Evolutionary conservation across 2,113 vertebrate species (phyloP).

Genomic region (Saccopteryx bilineata): DNA sequence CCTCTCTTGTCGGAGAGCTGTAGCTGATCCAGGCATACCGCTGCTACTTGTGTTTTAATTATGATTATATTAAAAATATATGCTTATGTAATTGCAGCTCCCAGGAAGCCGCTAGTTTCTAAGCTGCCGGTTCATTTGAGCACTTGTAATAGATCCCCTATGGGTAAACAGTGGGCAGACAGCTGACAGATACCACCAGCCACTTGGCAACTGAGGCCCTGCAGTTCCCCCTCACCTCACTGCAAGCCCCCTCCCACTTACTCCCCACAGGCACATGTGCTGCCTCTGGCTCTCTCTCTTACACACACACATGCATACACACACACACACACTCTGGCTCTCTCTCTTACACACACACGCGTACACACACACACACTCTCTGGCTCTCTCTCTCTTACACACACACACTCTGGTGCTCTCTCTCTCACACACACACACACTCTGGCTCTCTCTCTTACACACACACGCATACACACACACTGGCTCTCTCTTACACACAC

Average conservation of each 20-base stretch:
- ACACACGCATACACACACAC: background rate
- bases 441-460: background rate
- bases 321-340: background rate
- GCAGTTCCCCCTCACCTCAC: slow-evolving; percentile 76
- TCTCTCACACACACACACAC: background rate
- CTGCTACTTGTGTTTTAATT: slow-evolving; percentile 81
- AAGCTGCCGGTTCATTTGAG: slow-evolving; percentile 87
- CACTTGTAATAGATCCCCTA: slow-evolving; percentile 86
- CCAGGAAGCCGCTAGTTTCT: slow-evolving; percentile 86
- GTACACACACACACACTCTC: background rate
- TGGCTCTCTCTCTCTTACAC: background rate
- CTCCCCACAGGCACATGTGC: slow-evolving; percentile 49
- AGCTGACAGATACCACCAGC: slow-evolving; percentile 89
- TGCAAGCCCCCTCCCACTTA: slow-evolving; percentile 65
- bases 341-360: background rate
- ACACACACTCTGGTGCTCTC: too few relatives aligned
- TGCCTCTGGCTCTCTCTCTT: background rate
- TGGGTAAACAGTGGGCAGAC: slow-evolving; percentile 84
- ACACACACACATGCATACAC: background rate
- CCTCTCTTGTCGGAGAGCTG: slow-evolving; percentile 88
- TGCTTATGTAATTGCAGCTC: slow-evolving; percentile 84
- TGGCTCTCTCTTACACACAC: background rate
- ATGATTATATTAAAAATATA: slow-evolving; percentile 76
- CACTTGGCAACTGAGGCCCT: slow-evolving; percentile 80
- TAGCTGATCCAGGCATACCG: slow-evolving; percentile 88